A percentile compares a stretch with the other conserved stretches of the same genome.
phyloP scores from a whole-genome alignment of 2,797 vertebrate species.

The Eleutherodactylus coqui region DNA sequence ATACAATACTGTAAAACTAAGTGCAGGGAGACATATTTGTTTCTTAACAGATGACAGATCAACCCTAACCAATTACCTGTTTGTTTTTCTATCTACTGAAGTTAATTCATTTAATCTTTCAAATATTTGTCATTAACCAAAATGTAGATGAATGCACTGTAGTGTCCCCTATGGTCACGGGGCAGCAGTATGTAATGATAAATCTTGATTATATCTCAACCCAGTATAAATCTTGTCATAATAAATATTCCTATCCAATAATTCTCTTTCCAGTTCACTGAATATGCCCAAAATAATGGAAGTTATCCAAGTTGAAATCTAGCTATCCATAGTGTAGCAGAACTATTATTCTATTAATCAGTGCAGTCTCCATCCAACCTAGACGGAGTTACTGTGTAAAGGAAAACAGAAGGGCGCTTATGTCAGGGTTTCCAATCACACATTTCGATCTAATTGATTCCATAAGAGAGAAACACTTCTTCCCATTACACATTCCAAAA shows the following conservation, averaged over 20 bases:
- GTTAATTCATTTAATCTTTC: not conserved
- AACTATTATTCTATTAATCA: not conserved
- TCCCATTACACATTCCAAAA: slow-evolving; percentile 51
- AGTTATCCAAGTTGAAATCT: not conserved
- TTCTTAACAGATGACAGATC: not conserved
- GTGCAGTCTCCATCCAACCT: not conserved
- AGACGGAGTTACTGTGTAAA: not conserved
- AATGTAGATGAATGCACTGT: not conserved
- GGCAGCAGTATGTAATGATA: not conserved
- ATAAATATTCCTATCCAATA: not conserved
- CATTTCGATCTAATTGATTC: slow-evolving; percentile 47
- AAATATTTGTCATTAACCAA: not conserved
- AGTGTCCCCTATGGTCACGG: too few species aligned
- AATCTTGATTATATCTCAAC: not conserved
- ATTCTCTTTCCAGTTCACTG: not conserved
- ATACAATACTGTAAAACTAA: too few species aligned
- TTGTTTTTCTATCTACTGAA: not conserved
- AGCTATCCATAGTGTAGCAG: not conserved
- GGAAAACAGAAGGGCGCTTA: slow-evolving; percentile 16
- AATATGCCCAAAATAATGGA: not conserved
- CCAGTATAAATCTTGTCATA: not conserved
- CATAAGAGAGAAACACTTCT: slow-evolving; percentile 45
- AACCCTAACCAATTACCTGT: not conserved
- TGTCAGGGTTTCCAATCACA: slow-evolving; percentile 39
- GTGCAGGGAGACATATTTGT: not conserved